Evolutionary conservation across 2,113 vertebrate genomes (phyloP).

Genomic region (Podarcis muralis): DNA sequence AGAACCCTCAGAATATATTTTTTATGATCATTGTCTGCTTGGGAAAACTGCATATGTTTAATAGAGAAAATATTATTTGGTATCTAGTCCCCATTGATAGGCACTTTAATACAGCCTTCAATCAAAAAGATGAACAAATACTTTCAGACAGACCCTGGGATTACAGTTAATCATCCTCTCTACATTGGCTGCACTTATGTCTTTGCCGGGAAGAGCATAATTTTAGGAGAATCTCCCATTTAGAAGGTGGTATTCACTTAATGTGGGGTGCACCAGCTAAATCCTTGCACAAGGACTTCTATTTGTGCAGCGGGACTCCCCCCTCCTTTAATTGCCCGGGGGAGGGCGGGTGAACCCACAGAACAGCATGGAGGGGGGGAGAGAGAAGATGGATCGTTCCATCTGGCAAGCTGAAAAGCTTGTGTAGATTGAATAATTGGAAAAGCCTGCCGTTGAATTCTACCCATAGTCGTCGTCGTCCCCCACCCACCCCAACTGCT

Average conservation of each 20-base stretch:
- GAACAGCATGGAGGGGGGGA: too few relatives aligned
- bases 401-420: too few relatives aligned
- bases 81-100: neutral
- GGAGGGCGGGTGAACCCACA: too few relatives aligned
- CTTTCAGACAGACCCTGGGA: slow-evolving; percentile 22
- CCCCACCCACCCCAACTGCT: neutral
- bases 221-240: slow-evolving; percentile 2
- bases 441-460: too few relatives aligned
- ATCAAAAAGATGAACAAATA: slow-evolving; percentile 1
- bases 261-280: too few relatives aligned
- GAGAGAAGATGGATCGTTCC: too few relatives aligned
- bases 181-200: neutral
- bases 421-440: too few relatives aligned
- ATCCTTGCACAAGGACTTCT: too few relatives aligned
- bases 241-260: neutral
- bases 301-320: too few relatives aligned
- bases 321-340: too few relatives aligned
- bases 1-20: slow-evolving; percentile 25
- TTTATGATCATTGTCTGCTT: slow-evolving; percentile 26
- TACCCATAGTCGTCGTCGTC: neutral
- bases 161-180: neutral
- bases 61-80: slow-evolving; percentile 14
- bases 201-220: neutral
- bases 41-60: slow-evolving; percentile 19
- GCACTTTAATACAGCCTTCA: slow-evolving; percentile 5